Evolutionary conservation across 2,797 vertebrate genomes (phyloP).

Genomic region (Sphaeramia orbicularis): DNA sequence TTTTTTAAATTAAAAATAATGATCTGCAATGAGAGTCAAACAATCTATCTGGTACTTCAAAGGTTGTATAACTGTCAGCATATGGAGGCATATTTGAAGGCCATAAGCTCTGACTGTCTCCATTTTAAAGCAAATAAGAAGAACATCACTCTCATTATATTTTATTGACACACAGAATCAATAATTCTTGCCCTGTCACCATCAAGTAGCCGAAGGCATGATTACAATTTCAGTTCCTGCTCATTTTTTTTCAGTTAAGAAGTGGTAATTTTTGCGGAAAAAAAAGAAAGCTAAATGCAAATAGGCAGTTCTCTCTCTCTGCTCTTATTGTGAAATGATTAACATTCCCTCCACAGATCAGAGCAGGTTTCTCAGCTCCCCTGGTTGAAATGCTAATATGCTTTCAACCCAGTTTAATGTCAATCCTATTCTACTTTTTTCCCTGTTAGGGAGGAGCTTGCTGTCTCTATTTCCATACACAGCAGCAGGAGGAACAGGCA

Average conservation of each 20-base stretch:
- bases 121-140: conserved; percentile 29
- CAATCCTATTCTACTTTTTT: conserved; percentile 67
- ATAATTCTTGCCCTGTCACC: conserved; percentile 21
- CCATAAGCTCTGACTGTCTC: conserved; percentile 14
- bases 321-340: conserved; percentile 79
- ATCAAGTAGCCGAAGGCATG: not conserved
- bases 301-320: conserved; percentile 56
- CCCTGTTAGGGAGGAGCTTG: conserved; percentile 64
- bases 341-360: conserved; percentile 82
- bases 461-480: conserved; percentile 67
- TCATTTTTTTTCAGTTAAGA: conserved; percentile 30
- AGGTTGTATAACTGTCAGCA: conserved; percentile 15
- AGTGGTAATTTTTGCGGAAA: conserved; percentile 44
- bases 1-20: conserved; percentile 11
- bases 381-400: conserved; percentile 85
- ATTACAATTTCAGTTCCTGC: conserved; percentile 48
- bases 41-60: conserved; percentile 1
- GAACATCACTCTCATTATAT: conserved; percentile 2
- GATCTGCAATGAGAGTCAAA: conserved; percentile 22
- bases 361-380: conserved; percentile 77
- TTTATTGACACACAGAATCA: conserved; percentile 35
- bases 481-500: conserved; percentile 73
- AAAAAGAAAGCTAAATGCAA: conserved; percentile 63
- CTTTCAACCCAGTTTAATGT: conserved; percentile 77
- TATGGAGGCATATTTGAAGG: conserved; percentile 28